These are phyloP conservation scores for Haemorhous mexicanus DNA, from an alignment of 2,113 vertebrate species.

Conservation along the genomic window DNA sequence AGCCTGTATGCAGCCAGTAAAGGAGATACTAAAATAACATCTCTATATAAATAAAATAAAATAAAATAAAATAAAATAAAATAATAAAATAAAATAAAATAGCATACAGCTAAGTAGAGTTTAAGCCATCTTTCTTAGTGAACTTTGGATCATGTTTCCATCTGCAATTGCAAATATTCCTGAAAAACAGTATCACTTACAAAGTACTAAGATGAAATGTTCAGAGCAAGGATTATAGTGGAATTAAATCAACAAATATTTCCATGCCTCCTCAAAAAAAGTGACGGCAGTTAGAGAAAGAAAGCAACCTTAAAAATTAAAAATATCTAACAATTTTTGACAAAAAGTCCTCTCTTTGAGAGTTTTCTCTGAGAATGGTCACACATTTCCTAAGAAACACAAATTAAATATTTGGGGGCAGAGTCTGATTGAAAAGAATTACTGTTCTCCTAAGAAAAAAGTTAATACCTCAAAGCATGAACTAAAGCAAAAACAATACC, in stretches of 20 bases:
- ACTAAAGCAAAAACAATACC: neutral
- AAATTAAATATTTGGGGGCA: neutral
- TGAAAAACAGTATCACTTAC: neutral
- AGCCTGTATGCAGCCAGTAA: neutral
- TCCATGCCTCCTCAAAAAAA: neutral
- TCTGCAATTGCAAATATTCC: neutral
- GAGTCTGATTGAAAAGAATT: neutral
- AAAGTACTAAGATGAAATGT: neutral
- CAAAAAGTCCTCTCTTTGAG: neutral
- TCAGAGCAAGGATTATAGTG: neutral
- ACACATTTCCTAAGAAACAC: neutral
- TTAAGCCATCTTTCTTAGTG: neutral
- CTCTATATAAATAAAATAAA: neutral
- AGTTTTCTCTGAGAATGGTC: neutral
- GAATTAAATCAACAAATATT: neutral
- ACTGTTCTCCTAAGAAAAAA: neutral
- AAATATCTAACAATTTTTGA: neutral
- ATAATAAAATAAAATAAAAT: neutral
- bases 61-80: neutral
- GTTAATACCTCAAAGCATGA: neutral
- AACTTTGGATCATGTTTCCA: neutral
- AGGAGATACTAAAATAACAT: neutral
- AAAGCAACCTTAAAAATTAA: neutral
- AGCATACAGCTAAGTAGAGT: neutral
- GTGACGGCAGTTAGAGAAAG: neutral